phyloP scores from a whole-genome alignment of 2,797 vertebrate species.

The Danionella dracula region DNA sequence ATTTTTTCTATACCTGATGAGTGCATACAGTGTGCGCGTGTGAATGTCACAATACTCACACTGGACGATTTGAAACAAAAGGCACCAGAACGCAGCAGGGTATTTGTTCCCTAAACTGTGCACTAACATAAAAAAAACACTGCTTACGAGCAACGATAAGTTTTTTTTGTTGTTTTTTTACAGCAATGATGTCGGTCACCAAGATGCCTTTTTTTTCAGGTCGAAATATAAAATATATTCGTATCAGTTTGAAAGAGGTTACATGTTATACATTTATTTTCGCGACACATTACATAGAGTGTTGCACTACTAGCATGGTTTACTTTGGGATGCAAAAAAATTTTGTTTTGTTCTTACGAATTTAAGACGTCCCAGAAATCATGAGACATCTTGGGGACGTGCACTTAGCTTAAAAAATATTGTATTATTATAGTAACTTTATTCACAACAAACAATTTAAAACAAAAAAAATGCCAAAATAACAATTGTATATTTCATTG shows the following conservation, averaged over 20 bases:
- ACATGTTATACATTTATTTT: not conserved
- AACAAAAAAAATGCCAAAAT: conserved; percentile 41
- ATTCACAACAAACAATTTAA: conserved; percentile 12
- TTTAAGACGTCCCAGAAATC: too few species aligned
- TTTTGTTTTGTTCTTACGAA: too few species aligned
- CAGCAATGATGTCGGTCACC: not conserved
- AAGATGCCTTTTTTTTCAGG: not conserved
- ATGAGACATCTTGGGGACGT: not conserved
- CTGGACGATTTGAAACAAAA: conserved; percentile 58
- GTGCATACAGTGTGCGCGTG: conserved; percentile 65
- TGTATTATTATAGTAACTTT: conserved; percentile 31
- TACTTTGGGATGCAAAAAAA: too few species aligned
- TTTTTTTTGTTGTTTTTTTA: not conserved
- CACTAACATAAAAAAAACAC: conserved; percentile 45
- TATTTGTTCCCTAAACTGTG: conserved; percentile 36
- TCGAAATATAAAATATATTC: not conserved
- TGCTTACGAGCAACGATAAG: conserved; percentile 37
- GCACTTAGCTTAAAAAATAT: conserved; percentile 21
- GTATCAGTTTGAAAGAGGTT: not conserved
- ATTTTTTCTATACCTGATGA: conserved; percentile 44
- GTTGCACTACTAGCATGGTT: not conserved
- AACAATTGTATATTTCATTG: conserved; percentile 27
- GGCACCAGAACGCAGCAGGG: conserved; percentile 53
- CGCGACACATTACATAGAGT: not conserved
- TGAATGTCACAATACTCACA: conserved; percentile 63